Conservation (phyloP, 2,113 vertebrate species). For the Podiceps cristatus region DNA sequence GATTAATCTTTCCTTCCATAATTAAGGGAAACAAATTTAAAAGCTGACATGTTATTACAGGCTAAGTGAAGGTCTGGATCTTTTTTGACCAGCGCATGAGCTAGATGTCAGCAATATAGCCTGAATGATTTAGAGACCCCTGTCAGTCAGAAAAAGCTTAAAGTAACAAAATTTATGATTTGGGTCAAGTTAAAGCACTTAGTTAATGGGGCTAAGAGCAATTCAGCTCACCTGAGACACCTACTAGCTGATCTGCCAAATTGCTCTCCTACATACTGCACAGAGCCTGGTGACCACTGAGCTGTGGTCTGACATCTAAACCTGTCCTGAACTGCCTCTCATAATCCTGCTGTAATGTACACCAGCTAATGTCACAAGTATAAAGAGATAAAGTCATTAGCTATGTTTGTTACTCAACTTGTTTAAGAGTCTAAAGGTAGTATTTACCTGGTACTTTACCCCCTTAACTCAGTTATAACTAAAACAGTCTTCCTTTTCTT, state of each 20-base stretch:
- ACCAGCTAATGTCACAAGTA: background rate
- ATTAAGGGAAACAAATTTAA: background rate
- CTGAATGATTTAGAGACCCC: background rate
- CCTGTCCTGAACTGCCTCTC: background rate
- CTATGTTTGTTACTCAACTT: background rate
- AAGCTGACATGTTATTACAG: background rate
- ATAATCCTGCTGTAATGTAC: background rate
- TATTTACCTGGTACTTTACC: background rate
- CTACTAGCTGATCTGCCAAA: background rate
- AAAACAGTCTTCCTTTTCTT: background rate
- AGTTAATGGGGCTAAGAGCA: background rate
- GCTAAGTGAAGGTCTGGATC: background rate
- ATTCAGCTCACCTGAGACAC: background rate
- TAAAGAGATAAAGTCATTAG: background rate
- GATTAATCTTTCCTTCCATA: background rate
- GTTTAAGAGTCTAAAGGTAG: background rate
- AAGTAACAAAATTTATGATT: background rate
- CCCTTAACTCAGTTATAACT: background rate
- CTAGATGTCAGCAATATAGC: background rate
- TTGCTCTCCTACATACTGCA: background rate
- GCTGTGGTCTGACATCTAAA: background rate
- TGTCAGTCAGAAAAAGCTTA: background rate
- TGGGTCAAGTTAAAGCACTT: background rate
- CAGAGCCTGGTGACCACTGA: fast-evolving
- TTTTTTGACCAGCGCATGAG: background rate